Evolutionary conservation across 2,113 vertebrate genomes (phyloP), one percentile per base, ranked within the genome.

Genomic region (Perognathus longimembris): DNA sequence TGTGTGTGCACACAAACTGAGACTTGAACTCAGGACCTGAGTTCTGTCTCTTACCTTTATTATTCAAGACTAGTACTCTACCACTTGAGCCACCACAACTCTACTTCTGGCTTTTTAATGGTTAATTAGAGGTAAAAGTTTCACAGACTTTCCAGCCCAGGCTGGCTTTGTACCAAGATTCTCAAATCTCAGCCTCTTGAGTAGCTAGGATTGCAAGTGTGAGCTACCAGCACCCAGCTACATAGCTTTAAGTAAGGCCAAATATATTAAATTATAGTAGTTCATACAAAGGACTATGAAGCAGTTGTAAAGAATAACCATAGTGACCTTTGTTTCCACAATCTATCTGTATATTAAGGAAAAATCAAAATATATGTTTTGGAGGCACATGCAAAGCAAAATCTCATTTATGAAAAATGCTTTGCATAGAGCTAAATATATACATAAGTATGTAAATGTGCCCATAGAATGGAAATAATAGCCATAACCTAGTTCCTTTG

Each of bases 301-400:
- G 28, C 61, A 32, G 18, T 22, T 54, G 24, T 32, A 64, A 69
- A 94, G 36, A 94, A 22, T 80, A 86, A 88, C 61, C 50, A 30
- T n/a, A 59, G 26, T 69, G n/a, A 50, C 73, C 66, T 93, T 95
- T 82, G 85, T 71, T 90, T 89, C 70, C 10, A 88, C 18, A 79
- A 50, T 5, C 38, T 90, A n/a, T 64, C 63, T 17, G 50, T 26
- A 8, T 85, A 24, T 24, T 30, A 64, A 90, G 69, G 86, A 75
- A 24, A 64, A 64, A 40, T 78, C 74, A 32, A 93, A 88, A 92
- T 24, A 36, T 21, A 61, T 38, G 15, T 81, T 90, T 92, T 40
- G 15, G 12, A 81, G 78, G 40, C 50, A 7, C 63, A 64, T 24
- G 28, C 73, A 21, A 63, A 77, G n/a, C 71, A n/a, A 84, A 71